Conservation (phyloP, 2,797 vertebrate genomes). For the Ispidina lecontei region DNA sequence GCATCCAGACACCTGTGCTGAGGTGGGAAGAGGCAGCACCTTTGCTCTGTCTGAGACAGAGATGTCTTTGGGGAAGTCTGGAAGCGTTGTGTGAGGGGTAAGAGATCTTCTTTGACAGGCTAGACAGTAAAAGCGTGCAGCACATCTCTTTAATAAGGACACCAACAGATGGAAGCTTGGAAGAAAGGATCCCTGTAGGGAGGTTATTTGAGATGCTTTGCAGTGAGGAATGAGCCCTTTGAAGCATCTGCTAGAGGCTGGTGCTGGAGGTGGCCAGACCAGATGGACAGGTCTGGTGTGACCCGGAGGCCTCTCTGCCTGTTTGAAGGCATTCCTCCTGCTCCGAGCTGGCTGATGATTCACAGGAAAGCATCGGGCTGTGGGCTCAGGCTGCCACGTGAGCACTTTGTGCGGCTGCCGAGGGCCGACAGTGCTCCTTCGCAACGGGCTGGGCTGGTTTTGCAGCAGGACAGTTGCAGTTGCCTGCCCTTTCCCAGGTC, state of each 20-base stretch:
- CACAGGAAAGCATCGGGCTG: background rate
- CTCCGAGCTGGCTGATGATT: background rate
- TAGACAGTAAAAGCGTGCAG: background rate
- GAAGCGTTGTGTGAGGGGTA: background rate
- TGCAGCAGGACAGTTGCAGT: background rate
- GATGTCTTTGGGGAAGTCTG: background rate
- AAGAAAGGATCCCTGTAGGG: constrained; percentile 20
- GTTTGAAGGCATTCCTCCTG: background rate
- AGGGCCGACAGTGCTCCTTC: background rate
- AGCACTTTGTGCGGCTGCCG: background rate
- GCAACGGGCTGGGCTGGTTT: rapidly evolving
- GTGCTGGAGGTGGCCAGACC: constrained; percentile 20
- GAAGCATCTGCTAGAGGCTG: background rate
- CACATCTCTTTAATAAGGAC: background rate
- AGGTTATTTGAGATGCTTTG: constrained; percentile 3
- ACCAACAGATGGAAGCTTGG: background rate
- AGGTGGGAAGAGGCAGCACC: rapidly evolving
- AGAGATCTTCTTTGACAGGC: background rate
- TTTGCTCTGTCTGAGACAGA: background rate
- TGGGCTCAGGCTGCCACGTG: background rate
- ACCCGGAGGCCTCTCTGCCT: background rate
- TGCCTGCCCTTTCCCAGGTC: background rate
- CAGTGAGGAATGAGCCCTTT: background rate
- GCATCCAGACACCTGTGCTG: rapidly evolving
- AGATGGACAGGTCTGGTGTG: background rate